phyloP scores from a whole-genome alignment of 2,888 invertebrate genomes.

The Toxonevra muliebris region DNA sequence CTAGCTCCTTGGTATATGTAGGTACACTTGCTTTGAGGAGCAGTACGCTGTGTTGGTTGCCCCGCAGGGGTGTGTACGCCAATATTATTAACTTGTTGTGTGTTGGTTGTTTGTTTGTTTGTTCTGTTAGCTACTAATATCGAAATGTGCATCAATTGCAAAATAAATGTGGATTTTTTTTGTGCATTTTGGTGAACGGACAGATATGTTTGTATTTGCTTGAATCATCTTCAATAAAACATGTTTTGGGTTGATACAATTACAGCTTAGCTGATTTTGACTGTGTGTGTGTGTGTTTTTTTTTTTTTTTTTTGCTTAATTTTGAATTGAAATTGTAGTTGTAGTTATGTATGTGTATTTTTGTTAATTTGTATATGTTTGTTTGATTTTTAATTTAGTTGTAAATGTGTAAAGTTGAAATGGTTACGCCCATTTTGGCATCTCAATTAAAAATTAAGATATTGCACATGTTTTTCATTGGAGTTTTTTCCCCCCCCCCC shows the following conservation, averaged over 20 bases:
- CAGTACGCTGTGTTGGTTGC: no score
- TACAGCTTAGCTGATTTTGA: not conserved
- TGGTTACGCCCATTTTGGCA: constrained; percentile 61
- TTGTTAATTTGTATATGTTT: not conserved
- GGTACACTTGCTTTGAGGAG: no score
- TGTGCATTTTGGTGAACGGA: not conserved
- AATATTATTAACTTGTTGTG: constrained; percentile 4
- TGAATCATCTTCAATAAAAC: constrained; percentile 22
- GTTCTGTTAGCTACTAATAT: constrained; percentile 5
- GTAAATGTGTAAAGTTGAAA: constrained; percentile 61
- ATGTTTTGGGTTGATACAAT: constrained; percentile 32
- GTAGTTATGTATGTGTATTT: not conserved
- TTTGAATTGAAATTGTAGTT: not conserved
- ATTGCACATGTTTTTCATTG: constrained; percentile 5
- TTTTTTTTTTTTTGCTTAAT: not conserved
- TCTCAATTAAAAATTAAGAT: constrained; percentile 60
- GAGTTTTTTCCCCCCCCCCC: no score
- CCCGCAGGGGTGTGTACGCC: not conserved
- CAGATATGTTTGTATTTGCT: not conserved
- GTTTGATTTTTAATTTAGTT: constrained; percentile 56
- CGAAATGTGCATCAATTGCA: constrained; percentile 28
- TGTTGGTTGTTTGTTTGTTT: constrained; percentile 18
- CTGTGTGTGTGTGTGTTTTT: not conserved
- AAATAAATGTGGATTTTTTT: not conserved
- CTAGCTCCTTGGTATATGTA: no score